A percentile compares a stretch with the other conserved stretches of the same genome.
Evolutionary conservation across 2,888 invertebrate species (phyloP).

Genomic region (Apamea monoglypha): DNA sequence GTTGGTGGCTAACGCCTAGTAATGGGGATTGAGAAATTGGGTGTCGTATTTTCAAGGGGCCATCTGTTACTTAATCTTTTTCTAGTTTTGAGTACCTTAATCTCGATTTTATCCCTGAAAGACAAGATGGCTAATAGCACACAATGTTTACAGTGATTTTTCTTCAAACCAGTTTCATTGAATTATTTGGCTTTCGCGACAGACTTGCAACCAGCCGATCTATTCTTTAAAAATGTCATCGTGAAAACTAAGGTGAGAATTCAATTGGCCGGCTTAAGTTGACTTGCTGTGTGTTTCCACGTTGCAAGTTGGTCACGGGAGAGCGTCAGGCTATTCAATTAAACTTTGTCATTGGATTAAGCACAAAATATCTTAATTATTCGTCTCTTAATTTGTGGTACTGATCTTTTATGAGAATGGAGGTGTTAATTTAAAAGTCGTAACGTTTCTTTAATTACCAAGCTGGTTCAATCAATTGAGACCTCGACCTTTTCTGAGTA

Average conservation of each 20-base stretch:
- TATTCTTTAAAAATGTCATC: background rate
- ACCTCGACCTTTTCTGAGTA: slow-evolving; percentile 40
- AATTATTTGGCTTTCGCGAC: background rate
- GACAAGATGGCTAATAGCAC: background rate
- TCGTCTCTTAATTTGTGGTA: background rate
- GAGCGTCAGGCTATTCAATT: background rate
- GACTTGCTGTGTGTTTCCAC: background rate
- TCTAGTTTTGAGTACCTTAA: background rate
- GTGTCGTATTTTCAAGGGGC: background rate
- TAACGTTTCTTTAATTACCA: slow-evolving; percentile 28
- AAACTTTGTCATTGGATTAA: too few species aligned
- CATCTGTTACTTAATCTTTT: background rate
- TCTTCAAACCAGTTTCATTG: background rate
- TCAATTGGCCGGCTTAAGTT: background rate
- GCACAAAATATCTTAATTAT: background rate
- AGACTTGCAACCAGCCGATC: background rate
- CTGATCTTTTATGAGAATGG: background rate
- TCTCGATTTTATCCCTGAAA: background rate
- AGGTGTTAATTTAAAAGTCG: slow-evolving; percentile 43
- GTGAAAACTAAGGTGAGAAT: too few species aligned
- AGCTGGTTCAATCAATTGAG: slow-evolving; percentile 33
- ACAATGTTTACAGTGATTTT: background rate
- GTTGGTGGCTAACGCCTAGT: background rate
- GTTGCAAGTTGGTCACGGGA: background rate
- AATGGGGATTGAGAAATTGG: slow-evolving; percentile 26